Conservation (phyloP, 2,113 vertebrate genomes). For the Rhinichthys klamathensis region DNA sequence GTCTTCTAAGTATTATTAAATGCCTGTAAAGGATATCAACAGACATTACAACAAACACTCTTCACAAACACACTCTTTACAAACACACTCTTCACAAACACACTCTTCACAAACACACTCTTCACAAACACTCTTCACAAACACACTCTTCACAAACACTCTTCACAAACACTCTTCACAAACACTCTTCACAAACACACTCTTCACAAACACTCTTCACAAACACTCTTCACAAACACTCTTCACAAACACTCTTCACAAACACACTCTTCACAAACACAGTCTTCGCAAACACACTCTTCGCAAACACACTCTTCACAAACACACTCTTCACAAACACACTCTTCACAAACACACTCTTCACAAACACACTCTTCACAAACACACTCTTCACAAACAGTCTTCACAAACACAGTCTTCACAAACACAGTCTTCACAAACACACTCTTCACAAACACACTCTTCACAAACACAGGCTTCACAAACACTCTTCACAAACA, state of each 20-base stretch:
- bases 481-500: background rate
- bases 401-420: background rate
- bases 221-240: background rate
- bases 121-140: background rate
- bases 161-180: background rate
- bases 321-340: too few species aligned
- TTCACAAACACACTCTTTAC: background rate
- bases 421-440: background rate
- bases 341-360: background rate
- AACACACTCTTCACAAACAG: too few species aligned
- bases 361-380: too few species aligned
- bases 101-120: too few species aligned
- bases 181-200: background rate
- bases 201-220: background rate
- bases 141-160: background rate
- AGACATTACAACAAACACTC: background rate
- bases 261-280: too few species aligned
- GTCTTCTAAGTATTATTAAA: too few species aligned
- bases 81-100: background rate
- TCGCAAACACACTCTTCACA: too few species aligned
- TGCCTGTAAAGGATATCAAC: too few species aligned
- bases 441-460: too few species aligned
- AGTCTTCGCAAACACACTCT: background rate
- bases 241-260: background rate
- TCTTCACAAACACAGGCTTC: too few species aligned